A percentile compares a stretch with the other conserved stretches of the same genome.
Evolutionary conservation across 1,140 invertebrate genomes (phyloP).

Genomic region (Drosophila leontia): DNA sequence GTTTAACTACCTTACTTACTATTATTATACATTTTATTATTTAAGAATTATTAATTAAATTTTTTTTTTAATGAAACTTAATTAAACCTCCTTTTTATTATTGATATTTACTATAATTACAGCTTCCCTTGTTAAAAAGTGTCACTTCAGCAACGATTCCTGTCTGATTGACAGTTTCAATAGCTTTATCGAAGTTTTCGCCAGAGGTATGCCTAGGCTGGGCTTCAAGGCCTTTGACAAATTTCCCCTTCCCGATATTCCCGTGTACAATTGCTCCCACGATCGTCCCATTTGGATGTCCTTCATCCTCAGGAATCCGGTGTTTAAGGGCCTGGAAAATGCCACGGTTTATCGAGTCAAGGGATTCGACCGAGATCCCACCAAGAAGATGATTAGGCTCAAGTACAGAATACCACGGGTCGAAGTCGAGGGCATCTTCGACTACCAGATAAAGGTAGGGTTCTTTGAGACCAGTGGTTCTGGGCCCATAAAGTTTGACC

Average conservation of each 20-base stretch:
- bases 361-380: constrained; percentile 24
- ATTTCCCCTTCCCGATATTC: constrained; percentile 14
- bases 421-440: constrained; percentile 11
- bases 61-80: no score
- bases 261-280: constrained; percentile 15
- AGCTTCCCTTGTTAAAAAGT: constrained; percentile 31
- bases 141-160: constrained; percentile 24
- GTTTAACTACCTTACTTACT: no score
- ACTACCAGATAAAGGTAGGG: constrained; percentile 14
- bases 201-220: constrained; percentile 3
- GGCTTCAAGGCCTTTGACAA: constrained; percentile 24
- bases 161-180: constrained; percentile 34
- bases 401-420: constrained; percentile 16
- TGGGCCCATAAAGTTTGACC: constrained; percentile 17
- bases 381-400: constrained; percentile 9
- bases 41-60: no score
- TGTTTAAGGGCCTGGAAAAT: constrained; percentile 38
- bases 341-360: constrained; percentile 19
- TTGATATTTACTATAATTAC: neutral
- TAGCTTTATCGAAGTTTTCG: constrained; percentile 12
- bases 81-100: no score
- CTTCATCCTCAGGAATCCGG: constrained; percentile 22
- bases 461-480: constrained; percentile 12
- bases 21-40: no score
- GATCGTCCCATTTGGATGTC: constrained; percentile 25